Conservation (phyloP, 2,113 vertebrate species). For the Aythya baeri region DNA sequence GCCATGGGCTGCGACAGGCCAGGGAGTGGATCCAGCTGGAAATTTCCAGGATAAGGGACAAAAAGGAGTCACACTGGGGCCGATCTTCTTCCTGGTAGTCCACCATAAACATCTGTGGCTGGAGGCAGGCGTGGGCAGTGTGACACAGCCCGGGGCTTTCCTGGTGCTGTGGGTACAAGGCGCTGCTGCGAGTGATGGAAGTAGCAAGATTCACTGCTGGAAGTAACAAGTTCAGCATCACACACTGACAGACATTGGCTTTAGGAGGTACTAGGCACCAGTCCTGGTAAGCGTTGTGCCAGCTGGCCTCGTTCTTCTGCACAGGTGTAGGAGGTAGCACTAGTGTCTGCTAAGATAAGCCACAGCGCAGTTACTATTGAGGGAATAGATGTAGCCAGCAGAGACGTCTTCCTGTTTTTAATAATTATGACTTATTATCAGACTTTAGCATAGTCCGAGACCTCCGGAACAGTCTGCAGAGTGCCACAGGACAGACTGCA, state of each 20-base stretch:
- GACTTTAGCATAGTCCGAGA: not conserved
- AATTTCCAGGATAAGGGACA: rapidly evolving
- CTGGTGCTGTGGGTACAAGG: too few relatives aligned
- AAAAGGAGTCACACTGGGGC: rapidly evolving
- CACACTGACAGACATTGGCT: rapidly evolving
- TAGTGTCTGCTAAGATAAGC: rapidly evolving
- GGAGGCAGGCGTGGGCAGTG: too few relatives aligned
- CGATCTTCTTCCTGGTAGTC: not conserved
- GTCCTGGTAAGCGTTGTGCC: not conserved
- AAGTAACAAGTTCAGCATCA: rapidly evolving
- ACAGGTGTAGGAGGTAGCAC: rapidly evolving
- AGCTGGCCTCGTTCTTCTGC: not conserved
- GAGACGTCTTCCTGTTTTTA: rapidly evolving
- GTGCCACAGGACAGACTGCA: not conserved
- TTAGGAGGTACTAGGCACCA: too few relatives aligned
- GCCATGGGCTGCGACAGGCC: rapidly evolving
- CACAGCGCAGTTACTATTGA: rapidly evolving
- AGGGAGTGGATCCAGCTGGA: not conserved
- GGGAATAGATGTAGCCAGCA: not conserved
- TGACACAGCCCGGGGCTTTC: too few relatives aligned
- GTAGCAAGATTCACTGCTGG: not conserved
- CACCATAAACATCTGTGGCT: not conserved
- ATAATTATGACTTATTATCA: not conserved
- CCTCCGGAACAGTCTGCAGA: rapidly evolving
- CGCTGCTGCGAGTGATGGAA: not conserved